phyloP scores from a whole-genome alignment of 2,113 vertebrate species.

The Ondatra zibethicus region DNA sequence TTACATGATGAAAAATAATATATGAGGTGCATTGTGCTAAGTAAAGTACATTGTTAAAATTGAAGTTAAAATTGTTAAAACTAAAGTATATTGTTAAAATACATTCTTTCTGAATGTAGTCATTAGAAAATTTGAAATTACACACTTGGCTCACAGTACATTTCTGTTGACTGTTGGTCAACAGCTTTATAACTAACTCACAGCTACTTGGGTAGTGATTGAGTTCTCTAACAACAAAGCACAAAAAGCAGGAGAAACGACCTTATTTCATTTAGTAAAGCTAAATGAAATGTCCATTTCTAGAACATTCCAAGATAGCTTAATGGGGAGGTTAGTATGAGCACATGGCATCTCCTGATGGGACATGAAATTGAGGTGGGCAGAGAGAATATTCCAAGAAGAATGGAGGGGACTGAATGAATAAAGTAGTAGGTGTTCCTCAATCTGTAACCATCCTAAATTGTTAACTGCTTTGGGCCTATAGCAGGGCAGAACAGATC shows the following conservation, averaged over 20 bases:
- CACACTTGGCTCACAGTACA: slow-evolving; percentile 1
- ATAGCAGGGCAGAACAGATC: too few relatives aligned
- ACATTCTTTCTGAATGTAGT: slow-evolving; percentile 35
- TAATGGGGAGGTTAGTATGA: not conserved
- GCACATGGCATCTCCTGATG: not conserved
- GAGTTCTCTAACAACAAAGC: slow-evolving; percentile 32
- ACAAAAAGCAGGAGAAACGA: slow-evolving; percentile 28
- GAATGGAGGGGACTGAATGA: not conserved
- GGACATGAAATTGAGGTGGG: not conserved
- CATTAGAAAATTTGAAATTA: slow-evolving; percentile 62
- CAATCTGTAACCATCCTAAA: not conserved
- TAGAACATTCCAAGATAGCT: not conserved
- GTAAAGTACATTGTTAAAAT: slow-evolving; percentile 63
- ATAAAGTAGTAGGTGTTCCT: not conserved
- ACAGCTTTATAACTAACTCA: slow-evolving; percentile 26
- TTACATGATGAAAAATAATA: not conserved
- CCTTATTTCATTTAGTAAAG: slow-evolving; percentile 28
- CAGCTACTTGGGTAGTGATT: not conserved
- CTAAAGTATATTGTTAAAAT: slow-evolving; percentile 62
- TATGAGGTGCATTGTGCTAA: slow-evolving; percentile 30
- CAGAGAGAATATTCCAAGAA: not conserved
- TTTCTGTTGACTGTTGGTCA: slow-evolving; percentile 43
- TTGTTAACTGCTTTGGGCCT: too few relatives aligned
- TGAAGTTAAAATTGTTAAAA: not conserved
- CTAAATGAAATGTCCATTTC: not conserved